A percentile compares a stretch with the other conserved stretches of the same genome.
Evolutionary conservation across 1,140 invertebrate species (phyloP).

Genomic region (Cecropterus lyciades): DNA sequence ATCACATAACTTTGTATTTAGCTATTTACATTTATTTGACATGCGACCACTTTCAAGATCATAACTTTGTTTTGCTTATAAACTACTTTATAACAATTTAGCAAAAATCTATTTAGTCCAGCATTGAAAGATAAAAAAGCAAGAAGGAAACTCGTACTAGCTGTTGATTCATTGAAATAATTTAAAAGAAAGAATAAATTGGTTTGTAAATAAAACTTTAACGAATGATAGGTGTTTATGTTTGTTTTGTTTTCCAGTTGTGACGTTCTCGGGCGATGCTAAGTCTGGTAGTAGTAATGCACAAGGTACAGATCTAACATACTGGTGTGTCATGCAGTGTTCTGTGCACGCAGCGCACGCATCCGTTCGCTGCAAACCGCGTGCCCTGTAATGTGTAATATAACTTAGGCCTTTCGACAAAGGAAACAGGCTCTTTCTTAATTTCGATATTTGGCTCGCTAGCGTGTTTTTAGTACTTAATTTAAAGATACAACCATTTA

Average conservation of each 20-base stretch:
- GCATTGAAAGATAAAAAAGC: too few relatives aligned
- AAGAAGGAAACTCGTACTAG: too few relatives aligned
- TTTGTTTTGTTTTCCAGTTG: slow-evolving; percentile 52
- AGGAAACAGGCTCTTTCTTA: not conserved
- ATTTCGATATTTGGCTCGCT: not conserved
- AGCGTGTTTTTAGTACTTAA: too few relatives aligned
- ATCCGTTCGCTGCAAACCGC: not conserved
- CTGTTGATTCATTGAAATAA: too few relatives aligned
- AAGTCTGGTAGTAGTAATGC: slow-evolving; percentile 45
- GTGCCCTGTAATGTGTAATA: slow-evolving; percentile 11
- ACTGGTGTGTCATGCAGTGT: slow-evolving; percentile 35
- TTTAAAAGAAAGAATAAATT: too few relatives aligned
- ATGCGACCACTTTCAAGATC: too few relatives aligned
- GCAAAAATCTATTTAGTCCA: too few relatives aligned
- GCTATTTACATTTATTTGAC: too few relatives aligned
- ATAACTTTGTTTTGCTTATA: not conserved
- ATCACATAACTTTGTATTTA: too few relatives aligned
- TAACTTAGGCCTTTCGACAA: not conserved
- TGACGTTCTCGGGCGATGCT: slow-evolving; percentile 52
- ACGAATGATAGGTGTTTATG: slow-evolving; percentile 15
- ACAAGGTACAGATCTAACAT: slow-evolving; percentile 41
- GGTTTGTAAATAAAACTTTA: not conserved
- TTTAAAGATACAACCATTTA: too few relatives aligned
- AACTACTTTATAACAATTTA: too few relatives aligned
- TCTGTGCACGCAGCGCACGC: slow-evolving; percentile 1